These are phyloP conservation scores for Micropoecilia bifurca DNA, from an alignment of 2,797 vertebrate genomes.

Conservation along the genomic window DNA sequence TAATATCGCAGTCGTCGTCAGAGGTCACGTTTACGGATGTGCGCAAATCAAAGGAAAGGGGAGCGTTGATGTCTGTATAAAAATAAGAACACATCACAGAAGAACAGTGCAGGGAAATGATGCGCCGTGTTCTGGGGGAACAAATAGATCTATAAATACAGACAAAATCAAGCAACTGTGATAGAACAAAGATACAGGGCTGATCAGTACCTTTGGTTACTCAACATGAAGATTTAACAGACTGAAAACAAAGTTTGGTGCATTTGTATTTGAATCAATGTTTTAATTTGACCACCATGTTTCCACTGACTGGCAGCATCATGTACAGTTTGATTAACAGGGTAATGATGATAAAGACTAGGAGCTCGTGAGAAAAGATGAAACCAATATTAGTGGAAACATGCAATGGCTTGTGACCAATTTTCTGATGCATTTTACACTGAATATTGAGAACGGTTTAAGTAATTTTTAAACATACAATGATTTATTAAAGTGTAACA, in stretches of 20 bases:
- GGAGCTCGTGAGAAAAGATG: neutral
- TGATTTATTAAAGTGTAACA: neutral
- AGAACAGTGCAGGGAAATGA: neutral
- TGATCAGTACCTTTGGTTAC: neutral
- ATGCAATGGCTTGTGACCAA: neutral
- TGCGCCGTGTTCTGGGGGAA: neutral
- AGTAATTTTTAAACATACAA: neutral
- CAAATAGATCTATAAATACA: neutral
- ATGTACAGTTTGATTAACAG: neutral
- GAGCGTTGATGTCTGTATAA: slow-evolving; percentile 18
- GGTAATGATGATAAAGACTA: neutral
- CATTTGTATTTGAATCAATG: neutral
- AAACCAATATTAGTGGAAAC: neutral
- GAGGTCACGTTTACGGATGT: slow-evolving; percentile 33
- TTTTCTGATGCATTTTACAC: neutral
- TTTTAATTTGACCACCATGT: neutral
- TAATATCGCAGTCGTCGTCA: slow-evolving; percentile 66
- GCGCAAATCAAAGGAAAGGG: slow-evolving; percentile 21
- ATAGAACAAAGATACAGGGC: neutral
- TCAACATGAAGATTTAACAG: neutral
- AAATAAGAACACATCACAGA: slow-evolving; percentile 3
- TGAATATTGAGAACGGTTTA: neutral
- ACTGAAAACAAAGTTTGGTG: neutral
- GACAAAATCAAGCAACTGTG: neutral
- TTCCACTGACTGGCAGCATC: neutral